phyloP scores from a whole-genome alignment of 2,797 vertebrate species.

The Limosa lapponica region DNA sequence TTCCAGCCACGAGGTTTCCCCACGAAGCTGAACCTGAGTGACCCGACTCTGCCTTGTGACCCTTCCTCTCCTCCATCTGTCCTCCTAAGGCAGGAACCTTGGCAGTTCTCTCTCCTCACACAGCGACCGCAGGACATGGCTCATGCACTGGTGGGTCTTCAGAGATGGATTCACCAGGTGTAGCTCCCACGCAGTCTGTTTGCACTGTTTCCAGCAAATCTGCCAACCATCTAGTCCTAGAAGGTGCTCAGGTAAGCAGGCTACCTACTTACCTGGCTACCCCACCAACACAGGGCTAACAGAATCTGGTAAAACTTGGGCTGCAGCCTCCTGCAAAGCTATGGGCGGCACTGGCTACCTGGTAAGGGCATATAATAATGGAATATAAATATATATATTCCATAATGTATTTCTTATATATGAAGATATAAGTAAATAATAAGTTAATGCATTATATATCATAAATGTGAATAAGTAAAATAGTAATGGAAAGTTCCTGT shows the following conservation, averaged over 20 bases:
- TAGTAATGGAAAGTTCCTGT: not conserved
- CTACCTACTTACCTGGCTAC: not conserved
- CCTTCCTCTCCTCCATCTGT: not conserved
- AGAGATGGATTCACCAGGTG: not conserved
- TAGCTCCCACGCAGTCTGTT: not conserved
- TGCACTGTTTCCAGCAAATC: not conserved
- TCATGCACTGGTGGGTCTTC: not conserved
- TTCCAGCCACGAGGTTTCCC: fast-evolving
- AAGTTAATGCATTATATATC: not conserved
- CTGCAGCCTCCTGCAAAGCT: not conserved
- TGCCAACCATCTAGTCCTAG: not conserved
- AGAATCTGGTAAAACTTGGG: not conserved
- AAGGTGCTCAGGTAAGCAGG: not conserved
- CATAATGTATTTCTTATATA: not conserved
- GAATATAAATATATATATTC: not conserved
- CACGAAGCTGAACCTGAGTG: not conserved
- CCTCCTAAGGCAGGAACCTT: not conserved
- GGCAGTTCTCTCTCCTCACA: not conserved
- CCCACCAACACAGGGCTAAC: not conserved
- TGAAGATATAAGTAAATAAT: not conserved
- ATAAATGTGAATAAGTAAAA: not conserved
- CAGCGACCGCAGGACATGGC: fast-evolving
- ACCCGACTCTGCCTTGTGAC: too few species aligned
- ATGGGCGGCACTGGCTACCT: not conserved
- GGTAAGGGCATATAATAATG: not conserved